These are phyloP conservation scores for Coenonympha arcania DNA, from an alignment of 2,888 invertebrate genomes.

Conservation along the genomic window DNA sequence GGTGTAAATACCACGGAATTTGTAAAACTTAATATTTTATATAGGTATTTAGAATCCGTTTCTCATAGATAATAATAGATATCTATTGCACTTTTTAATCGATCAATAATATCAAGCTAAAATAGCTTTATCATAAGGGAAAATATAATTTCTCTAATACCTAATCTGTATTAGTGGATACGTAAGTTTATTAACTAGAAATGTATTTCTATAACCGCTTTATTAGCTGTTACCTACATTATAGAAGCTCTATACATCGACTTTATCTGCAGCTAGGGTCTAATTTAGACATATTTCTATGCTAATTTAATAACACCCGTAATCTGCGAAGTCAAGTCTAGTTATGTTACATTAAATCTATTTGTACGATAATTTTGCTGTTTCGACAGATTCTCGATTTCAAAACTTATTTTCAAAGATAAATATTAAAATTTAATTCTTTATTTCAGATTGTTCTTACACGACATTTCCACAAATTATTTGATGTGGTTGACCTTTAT, in stretches of 20 bases:
- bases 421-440: neutral
- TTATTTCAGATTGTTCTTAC: too few species aligned
- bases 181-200: neutral
- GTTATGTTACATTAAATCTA: neutral
- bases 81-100: neutral
- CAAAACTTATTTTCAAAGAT: neutral
- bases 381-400: neutral
- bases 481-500: too few species aligned
- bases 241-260: conserved; percentile 14
- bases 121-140: neutral
- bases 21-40: too few species aligned
- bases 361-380: neutral
- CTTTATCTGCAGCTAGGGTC: conserved; percentile 34
- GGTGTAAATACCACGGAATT: too few species aligned
- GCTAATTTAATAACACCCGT: conserved; percentile 57
- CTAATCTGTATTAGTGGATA: too few species aligned
- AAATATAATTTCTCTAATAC: neutral
- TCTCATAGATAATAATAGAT: too few species aligned
- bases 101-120: neutral
- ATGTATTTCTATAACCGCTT: conserved; percentile 12
- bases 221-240: conserved; percentile 15
- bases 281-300: conserved; percentile 63
- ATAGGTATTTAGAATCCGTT: too few species aligned
- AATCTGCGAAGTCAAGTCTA: conserved; percentile 33
- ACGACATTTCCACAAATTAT: too few species aligned